Base-by-base conservation (phyloP, 2,113 vertebrate species). In the Cinclus cinclus region DNA sequence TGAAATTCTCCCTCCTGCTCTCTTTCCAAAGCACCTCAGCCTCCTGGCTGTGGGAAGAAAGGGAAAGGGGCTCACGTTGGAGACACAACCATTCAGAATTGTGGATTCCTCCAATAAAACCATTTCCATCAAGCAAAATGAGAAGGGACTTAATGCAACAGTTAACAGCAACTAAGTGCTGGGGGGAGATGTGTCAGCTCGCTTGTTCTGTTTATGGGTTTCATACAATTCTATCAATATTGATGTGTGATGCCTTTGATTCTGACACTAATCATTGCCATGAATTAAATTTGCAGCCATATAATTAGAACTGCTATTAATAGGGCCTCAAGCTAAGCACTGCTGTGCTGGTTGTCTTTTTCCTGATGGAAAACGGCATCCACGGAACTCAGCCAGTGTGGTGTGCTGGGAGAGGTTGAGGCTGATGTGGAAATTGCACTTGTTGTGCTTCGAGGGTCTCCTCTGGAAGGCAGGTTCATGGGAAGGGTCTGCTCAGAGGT, bases 241-340 rank as follows among this genome's bases (percentile, higher is more conserved):
- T 98, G 97, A 98, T 98, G 97, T 46, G 95, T 97, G 97, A 97
- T 98, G 97, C 94, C 97, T 98, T 97, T 98, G 97, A 97, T 98
- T 98, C 94, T 97, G 97, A 98, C 97, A 97, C 95, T 97, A 97
- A 97, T 98, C 97, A 97, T 98, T 95, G 97, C 97, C 96, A 97
- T 83, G 97, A 98, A 97, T 98, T 97, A 98, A 97, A 97, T 98
- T 96, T 98, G 95, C 97, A 98, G 97, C 97, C 97, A 96, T 98
- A 97, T 98, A 98, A 98, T 98, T 98, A 98, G 97, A 93, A 90
- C 91, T 95, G 95, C 98, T 98, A 97, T 98, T 98, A 98, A 98
- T 98, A 98, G 97, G 97, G 94, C 96, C 96, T 94, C 95, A 90
- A 97, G 97, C 97, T 97, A 96, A 97, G 97, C 90, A 83, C 94